A percentile compares a stretch with the other conserved stretches of the same genome.
Evolutionary conservation across 2,888 invertebrate species (phyloP).

Genomic region (Heliconius charithonia): DNA sequence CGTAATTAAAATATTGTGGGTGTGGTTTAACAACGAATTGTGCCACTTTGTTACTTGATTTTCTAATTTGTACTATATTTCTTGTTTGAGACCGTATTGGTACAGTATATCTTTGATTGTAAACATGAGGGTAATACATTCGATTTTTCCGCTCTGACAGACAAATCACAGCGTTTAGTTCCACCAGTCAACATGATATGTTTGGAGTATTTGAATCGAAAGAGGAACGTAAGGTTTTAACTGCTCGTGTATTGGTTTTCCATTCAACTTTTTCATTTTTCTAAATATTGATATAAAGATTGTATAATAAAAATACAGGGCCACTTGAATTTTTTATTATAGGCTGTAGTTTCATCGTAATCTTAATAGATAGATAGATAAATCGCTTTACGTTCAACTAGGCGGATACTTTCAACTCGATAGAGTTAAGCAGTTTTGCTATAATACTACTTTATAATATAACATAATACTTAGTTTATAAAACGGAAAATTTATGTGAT

Average conservation of each 20-base stretch:
- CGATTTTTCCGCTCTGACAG: too few species aligned
- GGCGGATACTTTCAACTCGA: not conserved
- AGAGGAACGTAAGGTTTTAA: too few species aligned
- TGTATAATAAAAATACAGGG: not conserved
- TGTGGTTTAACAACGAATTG: slow-evolving; percentile 57
- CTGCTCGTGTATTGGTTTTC: slow-evolving; percentile 25
- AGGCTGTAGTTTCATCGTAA: not conserved
- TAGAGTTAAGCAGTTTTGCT: slow-evolving; percentile 17
- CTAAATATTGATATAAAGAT: not conserved
- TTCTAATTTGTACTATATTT: slow-evolving; percentile 44
- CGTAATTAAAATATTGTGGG: slow-evolving; percentile 69
- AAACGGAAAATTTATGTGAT: too few species aligned
- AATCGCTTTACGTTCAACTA: not conserved
- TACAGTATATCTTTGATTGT: too few species aligned
- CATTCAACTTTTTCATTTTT: not conserved
- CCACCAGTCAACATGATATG: too few species aligned
- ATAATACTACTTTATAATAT: not conserved
- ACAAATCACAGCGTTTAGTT: too few species aligned
- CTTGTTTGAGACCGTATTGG: too few species aligned
- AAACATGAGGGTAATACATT: too few species aligned
- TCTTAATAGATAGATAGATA: slow-evolving; percentile 1
- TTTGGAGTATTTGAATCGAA: too few species aligned
- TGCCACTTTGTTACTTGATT: slow-evolving; percentile 55
- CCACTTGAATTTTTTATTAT: slow-evolving; percentile 7
- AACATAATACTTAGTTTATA: not conserved